Evolutionary conservation across 2,113 vertebrate species (phyloP), one percentile per base, ranked within the genome.

Genomic region (Excalfactoria chinensis): DNA sequence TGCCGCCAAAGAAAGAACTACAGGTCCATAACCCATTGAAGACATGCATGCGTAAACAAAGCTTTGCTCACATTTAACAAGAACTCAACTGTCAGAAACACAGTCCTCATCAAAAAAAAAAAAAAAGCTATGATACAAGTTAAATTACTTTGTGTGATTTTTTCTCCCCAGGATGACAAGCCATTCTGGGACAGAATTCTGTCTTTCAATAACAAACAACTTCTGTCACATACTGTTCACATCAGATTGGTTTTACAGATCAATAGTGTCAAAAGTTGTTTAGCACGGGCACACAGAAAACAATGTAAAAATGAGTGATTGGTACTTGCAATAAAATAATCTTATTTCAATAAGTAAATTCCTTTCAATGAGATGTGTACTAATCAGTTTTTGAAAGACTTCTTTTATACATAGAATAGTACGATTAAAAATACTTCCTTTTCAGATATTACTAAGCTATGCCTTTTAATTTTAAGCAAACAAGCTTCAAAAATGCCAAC

Each of bases 171-270:
- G 51, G 37, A 97, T 97, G 98, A 98, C 97, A 98, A 95, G 93
- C 86, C 97, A 98, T 97, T 98, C 97, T 97, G 94, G 98, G 94
- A 98, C 94, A 94, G 97, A 97, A 98, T 97, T 97, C 97, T 98
- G 75, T 98, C 97, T 98, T 97, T 97, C 97, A 97, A 97, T 98
- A 98, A 97, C 96, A 95, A 98, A 97, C 94, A 93, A 95, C 86
- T 96, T 97, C 93, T 97, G 96, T 97, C 95, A 96, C 72, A 97
- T 94, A 93, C 93, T 96, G 93, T 97, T 98, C 95, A 96, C 96
- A 97, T 98, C 97, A 97, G 92, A 90, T 95, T 92, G 93, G 94
- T 96, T 98, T 96, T 97, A 95, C 91, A 97, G 98, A 98, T 98
- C 97, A 97, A 97, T 86, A 86, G 80, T 86, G 90, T 90, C 96